These are phyloP conservation scores for Saccopteryx bilineata DNA, from an alignment of 2,113 vertebrate genomes.

Conservation along the genomic window DNA sequence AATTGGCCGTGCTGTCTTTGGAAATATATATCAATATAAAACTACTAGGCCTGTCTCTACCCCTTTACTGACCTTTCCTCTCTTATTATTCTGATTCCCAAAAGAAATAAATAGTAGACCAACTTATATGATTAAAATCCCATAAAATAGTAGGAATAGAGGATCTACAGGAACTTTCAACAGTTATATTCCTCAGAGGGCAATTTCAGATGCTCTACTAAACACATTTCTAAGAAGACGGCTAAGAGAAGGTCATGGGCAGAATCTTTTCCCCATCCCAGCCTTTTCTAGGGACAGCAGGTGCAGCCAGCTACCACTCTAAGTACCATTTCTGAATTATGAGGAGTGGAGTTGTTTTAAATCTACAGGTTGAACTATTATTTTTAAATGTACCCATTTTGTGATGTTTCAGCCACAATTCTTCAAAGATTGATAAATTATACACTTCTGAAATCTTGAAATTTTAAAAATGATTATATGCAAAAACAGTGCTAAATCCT, in stretches of 20 bases:
- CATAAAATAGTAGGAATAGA: not conserved
- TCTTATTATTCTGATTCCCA: not conserved
- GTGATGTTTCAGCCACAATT: not conserved
- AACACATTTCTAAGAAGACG: not conserved
- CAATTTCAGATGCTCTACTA: not conserved
- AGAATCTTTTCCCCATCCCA: not conserved
- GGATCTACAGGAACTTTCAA: not conserved
- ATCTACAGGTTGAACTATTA: not conserved
- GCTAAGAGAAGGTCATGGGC: constrained; percentile 46
- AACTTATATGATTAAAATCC: not conserved
- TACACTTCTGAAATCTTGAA: constrained; percentile 41
- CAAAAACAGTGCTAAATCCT: not conserved
- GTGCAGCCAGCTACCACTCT: not conserved
- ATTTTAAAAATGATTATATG: not conserved
- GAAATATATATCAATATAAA: constrained; percentile 29
- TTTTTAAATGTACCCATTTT: constrained; percentile 44
- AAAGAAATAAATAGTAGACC: not conserved
- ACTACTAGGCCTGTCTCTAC: not conserved
- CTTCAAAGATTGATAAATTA: not conserved
- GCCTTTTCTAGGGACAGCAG: not conserved
- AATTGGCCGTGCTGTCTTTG: not conserved
- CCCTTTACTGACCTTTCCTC: not conserved
- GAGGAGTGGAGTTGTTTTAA: not conserved
- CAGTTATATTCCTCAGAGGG: not conserved
- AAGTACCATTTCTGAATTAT: not conserved